Conservation (phyloP, 2,797 vertebrate species). For the Rallus crepitans region DNA sequence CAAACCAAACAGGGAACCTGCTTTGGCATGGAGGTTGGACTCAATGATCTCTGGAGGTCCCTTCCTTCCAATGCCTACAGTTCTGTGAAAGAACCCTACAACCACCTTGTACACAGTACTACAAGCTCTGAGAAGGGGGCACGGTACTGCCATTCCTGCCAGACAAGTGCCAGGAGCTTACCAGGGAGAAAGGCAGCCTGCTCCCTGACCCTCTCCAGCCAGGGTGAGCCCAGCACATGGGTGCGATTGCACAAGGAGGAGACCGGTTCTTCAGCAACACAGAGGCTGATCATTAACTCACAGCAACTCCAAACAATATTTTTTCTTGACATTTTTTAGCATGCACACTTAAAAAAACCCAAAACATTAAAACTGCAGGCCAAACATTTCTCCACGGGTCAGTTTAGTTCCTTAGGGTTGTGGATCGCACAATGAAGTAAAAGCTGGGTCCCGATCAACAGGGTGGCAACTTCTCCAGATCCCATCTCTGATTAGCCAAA, state of each 20-base stretch:
- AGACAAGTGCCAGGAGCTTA: background rate
- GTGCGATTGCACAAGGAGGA: background rate
- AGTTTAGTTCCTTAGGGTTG: background rate
- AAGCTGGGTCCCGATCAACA: background rate
- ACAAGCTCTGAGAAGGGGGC: background rate
- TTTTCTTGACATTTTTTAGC: background rate
- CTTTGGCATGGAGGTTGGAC: too few species aligned
- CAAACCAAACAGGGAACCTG: background rate
- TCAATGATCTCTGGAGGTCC: too few species aligned
- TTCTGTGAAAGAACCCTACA: background rate
- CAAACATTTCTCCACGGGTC: background rate
- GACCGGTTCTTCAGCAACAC: conserved; percentile 9
- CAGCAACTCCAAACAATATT: background rate
- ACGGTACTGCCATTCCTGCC: background rate
- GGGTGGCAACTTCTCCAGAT: background rate
- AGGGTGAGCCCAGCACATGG: background rate
- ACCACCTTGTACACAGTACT: background rate
- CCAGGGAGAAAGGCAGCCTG: background rate
- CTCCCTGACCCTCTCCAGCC: background rate
- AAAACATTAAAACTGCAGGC: background rate
- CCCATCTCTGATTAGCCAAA: background rate
- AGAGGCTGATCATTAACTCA: background rate
- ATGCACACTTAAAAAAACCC: background rate
- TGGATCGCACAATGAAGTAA: background rate
- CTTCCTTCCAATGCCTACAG: too few species aligned